Evolutionary conservation across 2,113 vertebrate genomes (phyloP).

Genomic region (Lepisosteus oculatus): DNA sequence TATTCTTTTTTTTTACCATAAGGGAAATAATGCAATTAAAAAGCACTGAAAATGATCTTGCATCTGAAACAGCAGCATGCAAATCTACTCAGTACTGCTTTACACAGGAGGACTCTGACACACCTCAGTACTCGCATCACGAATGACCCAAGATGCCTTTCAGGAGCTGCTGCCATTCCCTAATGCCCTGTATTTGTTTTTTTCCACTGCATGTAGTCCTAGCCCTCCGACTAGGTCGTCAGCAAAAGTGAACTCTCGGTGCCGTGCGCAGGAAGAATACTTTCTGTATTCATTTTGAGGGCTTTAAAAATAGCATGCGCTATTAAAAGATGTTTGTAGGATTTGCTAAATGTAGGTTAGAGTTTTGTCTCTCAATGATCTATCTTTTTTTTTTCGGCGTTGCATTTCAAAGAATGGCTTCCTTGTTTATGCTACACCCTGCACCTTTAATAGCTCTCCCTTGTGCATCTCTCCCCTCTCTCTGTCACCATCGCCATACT

Average conservation of each 20-base stretch:
- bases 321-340: not conserved
- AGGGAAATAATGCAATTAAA: too few relatives aligned
- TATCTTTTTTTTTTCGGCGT: too few relatives aligned
- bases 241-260: not conserved
- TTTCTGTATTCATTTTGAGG: not conserved
- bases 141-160: not conserved
- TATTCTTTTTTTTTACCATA: too few relatives aligned
- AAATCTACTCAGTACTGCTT: too few relatives aligned
- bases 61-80: too few relatives aligned
- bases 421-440: too few relatives aligned
- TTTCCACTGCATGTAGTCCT: not conserved
- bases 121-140: not conserved
- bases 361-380: not conserved
- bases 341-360: not conserved
- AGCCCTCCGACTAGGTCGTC: not conserved
- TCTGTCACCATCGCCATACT: too few relatives aligned
- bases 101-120: not conserved
- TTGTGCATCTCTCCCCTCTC: too few relatives aligned
- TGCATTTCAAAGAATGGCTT: too few relatives aligned
- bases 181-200: not conserved
- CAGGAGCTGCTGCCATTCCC: not conserved
- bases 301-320: not conserved
- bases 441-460: too few relatives aligned
- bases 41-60: too few relatives aligned
- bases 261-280: not conserved